A percentile compares a stretch with the other conserved stretches of the same genome.
phyloP scores from a whole-genome alignment of 2,888 invertebrate genomes.

The Hololepta plana region DNA sequence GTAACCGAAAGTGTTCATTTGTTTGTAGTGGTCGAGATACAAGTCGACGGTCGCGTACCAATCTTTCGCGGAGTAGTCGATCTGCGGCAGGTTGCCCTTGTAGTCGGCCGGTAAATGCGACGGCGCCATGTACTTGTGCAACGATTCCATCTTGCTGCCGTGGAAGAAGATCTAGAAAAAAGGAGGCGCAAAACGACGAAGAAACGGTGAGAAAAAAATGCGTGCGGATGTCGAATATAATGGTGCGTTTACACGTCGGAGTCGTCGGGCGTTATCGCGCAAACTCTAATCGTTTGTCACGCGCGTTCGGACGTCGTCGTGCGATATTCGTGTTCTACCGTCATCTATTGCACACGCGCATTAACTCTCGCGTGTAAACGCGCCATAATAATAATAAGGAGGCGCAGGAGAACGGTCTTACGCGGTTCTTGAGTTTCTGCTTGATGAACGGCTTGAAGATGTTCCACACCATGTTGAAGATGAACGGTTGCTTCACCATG shows the following conservation, averaged over 20 bases:
- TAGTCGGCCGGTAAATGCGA: slow-evolving; percentile 57
- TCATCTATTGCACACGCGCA: no score
- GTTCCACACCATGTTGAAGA: slow-evolving; percentile 71
- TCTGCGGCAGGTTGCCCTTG: slow-evolving; percentile 52
- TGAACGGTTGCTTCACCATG: slow-evolving; percentile 67
- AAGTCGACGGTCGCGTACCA: slow-evolving; percentile 57
- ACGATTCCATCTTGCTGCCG: slow-evolving; percentile 57
- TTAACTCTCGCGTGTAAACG: no score
- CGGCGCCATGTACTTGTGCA: slow-evolving; percentile 53
- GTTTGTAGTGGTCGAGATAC: slow-evolving; percentile 43
- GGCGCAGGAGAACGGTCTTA: no score
- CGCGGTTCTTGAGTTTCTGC: slow-evolving; percentile 59
- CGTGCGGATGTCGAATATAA: no score
- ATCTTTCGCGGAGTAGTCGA: slow-evolving; percentile 57
- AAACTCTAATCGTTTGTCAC: no score
- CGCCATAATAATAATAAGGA: no score
- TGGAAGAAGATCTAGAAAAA: slow-evolving; percentile 60
- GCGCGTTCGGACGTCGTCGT: no score
- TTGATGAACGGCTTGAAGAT: slow-evolving; percentile 70
- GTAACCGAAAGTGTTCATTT: slow-evolving; percentile 51
- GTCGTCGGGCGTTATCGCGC: no score
- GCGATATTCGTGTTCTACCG: no score
- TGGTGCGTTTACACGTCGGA: no score
- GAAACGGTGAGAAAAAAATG: no score
- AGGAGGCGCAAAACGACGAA: no score